Percentiles rank a stretch among this genome's conserved stretches.
These are phyloP conservation scores for Neodontobutis hainanensis DNA, from an alignment of 2,113 vertebrate genomes.

Conservation along the genomic window DNA sequence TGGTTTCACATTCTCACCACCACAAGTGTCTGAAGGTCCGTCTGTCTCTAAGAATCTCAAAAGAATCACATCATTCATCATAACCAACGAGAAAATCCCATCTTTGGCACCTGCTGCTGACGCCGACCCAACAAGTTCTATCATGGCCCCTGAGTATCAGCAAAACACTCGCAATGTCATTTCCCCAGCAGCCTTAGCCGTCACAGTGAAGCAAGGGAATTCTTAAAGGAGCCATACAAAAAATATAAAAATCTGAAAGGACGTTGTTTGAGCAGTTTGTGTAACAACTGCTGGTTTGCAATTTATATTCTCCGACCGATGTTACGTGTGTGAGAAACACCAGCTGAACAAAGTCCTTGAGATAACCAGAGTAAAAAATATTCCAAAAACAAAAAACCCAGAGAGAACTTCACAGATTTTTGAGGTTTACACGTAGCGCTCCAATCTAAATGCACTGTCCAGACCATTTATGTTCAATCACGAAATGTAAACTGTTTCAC, in stretches of 20 bases:
- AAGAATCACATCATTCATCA: slow-evolving; percentile 8
- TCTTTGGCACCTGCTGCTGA: slow-evolving; percentile 62
- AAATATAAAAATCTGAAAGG: slow-evolving; percentile 47
- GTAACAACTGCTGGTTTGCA: slow-evolving; percentile 63
- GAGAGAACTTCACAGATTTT: slow-evolving; percentile 23
- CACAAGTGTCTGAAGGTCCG: slow-evolving; percentile 2
- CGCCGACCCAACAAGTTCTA: slow-evolving; percentile 46
- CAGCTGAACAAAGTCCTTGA: slow-evolving; percentile 51
- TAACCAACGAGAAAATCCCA: slow-evolving; percentile 28
- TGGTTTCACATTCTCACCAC: slow-evolving; percentile 38
- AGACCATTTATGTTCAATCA: slow-evolving; percentile 15
- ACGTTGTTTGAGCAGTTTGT: slow-evolving; percentile 47
- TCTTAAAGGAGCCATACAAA: slow-evolving; percentile 54
- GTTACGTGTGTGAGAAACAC: slow-evolving; percentile 31
- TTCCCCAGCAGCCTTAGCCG: slow-evolving; percentile 62
- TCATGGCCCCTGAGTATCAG: slow-evolving; percentile 70
- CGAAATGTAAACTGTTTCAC: slow-evolving; percentile 24
- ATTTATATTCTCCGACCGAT: slow-evolving; percentile 37
- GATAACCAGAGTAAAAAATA: slow-evolving; percentile 40
- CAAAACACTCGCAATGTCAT: slow-evolving; percentile 47
- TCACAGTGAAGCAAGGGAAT: slow-evolving; percentile 73
- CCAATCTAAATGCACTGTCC: slow-evolving; percentile 18
- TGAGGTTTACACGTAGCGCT: slow-evolving; percentile 17
- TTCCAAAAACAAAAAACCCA: slow-evolving; percentile 26
- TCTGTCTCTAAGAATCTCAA: background rate